Percentiles rank a stretch among this genome's conserved stretches.
These are phyloP conservation scores for Eidolon dupreanum DNA, from an alignment of 2,797 vertebrate species.

Conservation along the genomic window DNA sequence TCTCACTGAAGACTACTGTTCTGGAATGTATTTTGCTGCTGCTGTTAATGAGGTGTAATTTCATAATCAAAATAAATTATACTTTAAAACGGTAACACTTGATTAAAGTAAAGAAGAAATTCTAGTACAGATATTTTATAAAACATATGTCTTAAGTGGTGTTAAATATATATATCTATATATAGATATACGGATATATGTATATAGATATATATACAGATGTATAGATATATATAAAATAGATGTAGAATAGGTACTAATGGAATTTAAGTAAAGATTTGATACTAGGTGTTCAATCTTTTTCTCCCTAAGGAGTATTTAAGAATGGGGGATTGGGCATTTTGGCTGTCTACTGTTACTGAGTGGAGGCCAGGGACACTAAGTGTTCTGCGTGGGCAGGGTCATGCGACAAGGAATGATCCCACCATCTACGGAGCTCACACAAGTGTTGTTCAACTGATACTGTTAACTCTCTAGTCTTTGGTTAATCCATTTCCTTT, in stretches of 20 bases:
- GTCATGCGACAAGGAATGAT: not conserved
- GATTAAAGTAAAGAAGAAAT: slow-evolving; percentile 31
- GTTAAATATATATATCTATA: not conserved
- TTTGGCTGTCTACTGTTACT: not conserved
- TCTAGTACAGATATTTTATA: not conserved
- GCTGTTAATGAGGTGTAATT: slow-evolving; percentile 51
- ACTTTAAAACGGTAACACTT: slow-evolving; percentile 22
- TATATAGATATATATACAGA: too few species aligned
- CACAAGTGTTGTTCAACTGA: not conserved
- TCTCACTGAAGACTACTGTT: not conserved
- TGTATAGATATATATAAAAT: not conserved
- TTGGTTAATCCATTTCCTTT: slow-evolving; percentile 14
- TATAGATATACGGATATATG: too few species aligned
- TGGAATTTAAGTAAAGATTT: not conserved
- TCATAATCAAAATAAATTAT: slow-evolving; percentile 34
- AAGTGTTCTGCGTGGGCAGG: not conserved
- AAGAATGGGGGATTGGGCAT: not conserved
- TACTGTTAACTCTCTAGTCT: not conserved
- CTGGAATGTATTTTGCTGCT: not conserved
- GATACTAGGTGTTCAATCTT: not conserved
- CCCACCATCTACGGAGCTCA: not conserved
- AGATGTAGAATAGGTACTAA: not conserved
- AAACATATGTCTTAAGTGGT: not conserved
- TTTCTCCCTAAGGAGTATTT: not conserved
- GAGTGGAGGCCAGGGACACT: not conserved